Evolutionary conservation across 2,113 vertebrate genomes (phyloP).

Genomic region (Poeciliopsis retropinna): DNA sequence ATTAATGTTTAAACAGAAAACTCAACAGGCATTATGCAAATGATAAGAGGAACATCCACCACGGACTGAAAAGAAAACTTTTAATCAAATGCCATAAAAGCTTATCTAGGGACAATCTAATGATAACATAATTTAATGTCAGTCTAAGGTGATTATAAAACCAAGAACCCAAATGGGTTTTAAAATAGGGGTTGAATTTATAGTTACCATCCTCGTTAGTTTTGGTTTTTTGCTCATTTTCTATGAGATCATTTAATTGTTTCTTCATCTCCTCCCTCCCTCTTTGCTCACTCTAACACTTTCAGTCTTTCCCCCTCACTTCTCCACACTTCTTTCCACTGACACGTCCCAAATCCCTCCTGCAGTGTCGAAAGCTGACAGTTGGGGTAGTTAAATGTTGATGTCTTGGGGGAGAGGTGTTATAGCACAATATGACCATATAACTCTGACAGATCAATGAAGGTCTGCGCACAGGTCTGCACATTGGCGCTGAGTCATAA

Average conservation of each 20-base stretch:
- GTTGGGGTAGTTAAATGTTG: slow-evolving; percentile 12
- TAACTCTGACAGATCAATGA: slow-evolving; percentile 55
- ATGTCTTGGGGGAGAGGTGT: slow-evolving; percentile 19
- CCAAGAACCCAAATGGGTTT: slow-evolving; percentile 10
- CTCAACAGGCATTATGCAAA: accelerated
- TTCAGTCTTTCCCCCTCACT: slow-evolving; percentile 8
- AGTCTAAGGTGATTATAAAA: slow-evolving; percentile 8
- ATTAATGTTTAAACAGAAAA: background rate
- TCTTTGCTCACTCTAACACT: slow-evolving; percentile 58
- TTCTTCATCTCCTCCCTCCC: background rate
- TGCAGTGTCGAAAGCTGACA: slow-evolving; percentile 14
- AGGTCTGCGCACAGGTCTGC: slow-evolving; percentile 8
- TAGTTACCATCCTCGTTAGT: background rate
- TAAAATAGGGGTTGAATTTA: background rate
- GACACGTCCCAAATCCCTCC: slow-evolving; percentile 6
- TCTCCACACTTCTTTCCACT: slow-evolving; percentile 19
- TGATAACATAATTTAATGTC: background rate
- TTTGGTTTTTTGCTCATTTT: too few species aligned
- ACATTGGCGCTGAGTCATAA: slow-evolving; percentile 58
- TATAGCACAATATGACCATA: slow-evolving; percentile 39
- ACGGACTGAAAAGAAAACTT: background rate
- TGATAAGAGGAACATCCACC: background rate
- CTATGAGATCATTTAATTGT: background rate
- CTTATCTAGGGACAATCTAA: slow-evolving; percentile 18
- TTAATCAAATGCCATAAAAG: background rate